A percentile compares a stretch with the other conserved stretches of the same genome.
phyloP scores from a whole-genome alignment of 92 coral and sea anemone species.

The Desmophyllum pertusum region DNA sequence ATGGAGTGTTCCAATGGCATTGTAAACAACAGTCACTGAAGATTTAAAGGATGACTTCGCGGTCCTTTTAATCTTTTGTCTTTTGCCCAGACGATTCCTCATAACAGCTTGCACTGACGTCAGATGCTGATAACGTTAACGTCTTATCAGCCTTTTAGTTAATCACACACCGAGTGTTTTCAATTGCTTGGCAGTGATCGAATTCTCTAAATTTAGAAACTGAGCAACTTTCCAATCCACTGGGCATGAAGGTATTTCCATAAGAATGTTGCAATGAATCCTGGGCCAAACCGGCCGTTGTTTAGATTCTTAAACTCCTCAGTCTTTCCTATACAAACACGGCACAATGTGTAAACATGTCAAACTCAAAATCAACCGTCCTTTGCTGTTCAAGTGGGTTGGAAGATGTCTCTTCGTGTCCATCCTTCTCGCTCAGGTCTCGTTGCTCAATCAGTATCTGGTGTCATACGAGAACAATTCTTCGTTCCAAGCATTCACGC shows the following conservation, averaged over 20 bases:
- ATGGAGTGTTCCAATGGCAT: too few relatives aligned
- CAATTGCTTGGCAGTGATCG: not conserved
- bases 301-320: conserved; percentile 17
- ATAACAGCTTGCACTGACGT: not conserved
- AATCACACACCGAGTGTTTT: not conserved
- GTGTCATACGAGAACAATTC: conserved; percentile 26
- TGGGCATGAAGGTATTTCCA: not conserved
- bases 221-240: not conserved
- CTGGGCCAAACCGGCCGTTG: conserved; percentile 18
- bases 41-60: not conserved
- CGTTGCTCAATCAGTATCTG: conserved; percentile 36
- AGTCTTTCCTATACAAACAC: conserved; percentile 16
- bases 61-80: not conserved
- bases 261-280: conserved; percentile 10
- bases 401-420: conserved; percentile 25
- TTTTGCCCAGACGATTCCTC: not conserved
- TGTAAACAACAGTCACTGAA: not conserved
- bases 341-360: conserved; percentile 35
- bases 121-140: not conserved
- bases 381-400: conserved; percentile 34
- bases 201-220: not conserved
- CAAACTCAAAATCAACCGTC: conserved; percentile 7
- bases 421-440: conserved; percentile 25
- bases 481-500: conserved; percentile 47
- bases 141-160: not conserved